Evolutionary conservation across 2,888 invertebrate genomes (phyloP).

Genomic region (Bombylius major): DNA sequence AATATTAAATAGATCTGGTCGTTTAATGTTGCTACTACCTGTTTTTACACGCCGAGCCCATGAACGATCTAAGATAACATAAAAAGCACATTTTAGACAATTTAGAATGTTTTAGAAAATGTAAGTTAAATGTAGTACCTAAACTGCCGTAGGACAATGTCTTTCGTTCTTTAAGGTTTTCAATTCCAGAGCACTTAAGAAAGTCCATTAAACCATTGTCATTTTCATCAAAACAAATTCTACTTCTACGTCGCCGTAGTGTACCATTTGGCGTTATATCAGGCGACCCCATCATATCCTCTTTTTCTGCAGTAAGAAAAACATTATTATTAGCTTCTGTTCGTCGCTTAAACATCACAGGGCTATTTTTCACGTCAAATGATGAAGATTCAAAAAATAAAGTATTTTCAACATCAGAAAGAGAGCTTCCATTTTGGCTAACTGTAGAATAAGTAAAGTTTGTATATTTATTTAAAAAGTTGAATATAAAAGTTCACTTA

Average conservation of each 20-base stretch:
- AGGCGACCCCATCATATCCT: slow-evolving; percentile 30
- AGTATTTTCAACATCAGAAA: slow-evolving; percentile 59
- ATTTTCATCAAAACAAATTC: slow-evolving; percentile 70
- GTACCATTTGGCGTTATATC: slow-evolving; percentile 87
- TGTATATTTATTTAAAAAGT: too few relatives aligned
- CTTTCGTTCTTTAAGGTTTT: slow-evolving; percentile 60
- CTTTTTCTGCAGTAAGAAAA: slow-evolving; percentile 24
- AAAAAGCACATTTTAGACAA: too few relatives aligned
- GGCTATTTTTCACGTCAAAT: slow-evolving; percentile 61
- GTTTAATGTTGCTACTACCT: slow-evolving; percentile 56
- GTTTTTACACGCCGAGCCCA: slow-evolving; percentile 67
- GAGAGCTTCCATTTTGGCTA: slow-evolving; percentile 56
- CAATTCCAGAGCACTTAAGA: slow-evolving; percentile 62
- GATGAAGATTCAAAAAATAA: slow-evolving; percentile 64
- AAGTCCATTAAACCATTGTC: slow-evolving; percentile 80
- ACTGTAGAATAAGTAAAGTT: slow-evolving; percentile 33
- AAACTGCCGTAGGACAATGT: slow-evolving; percentile 63
- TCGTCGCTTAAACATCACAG: slow-evolving; percentile 50
- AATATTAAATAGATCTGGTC: slow-evolving; percentile 63
- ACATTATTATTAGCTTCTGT: slow-evolving; percentile 52
- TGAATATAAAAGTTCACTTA: slow-evolving; percentile 16
- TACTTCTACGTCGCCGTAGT: slow-evolving; percentile 63
- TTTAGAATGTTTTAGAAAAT: too few relatives aligned
- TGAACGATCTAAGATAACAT: slow-evolving; percentile 54
- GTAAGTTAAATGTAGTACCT: slow-evolving; percentile 40